These are phyloP conservation scores for Gambelia wislizenii DNA, from an alignment of 2,797 vertebrate genomes.

Conservation along the genomic window DNA sequence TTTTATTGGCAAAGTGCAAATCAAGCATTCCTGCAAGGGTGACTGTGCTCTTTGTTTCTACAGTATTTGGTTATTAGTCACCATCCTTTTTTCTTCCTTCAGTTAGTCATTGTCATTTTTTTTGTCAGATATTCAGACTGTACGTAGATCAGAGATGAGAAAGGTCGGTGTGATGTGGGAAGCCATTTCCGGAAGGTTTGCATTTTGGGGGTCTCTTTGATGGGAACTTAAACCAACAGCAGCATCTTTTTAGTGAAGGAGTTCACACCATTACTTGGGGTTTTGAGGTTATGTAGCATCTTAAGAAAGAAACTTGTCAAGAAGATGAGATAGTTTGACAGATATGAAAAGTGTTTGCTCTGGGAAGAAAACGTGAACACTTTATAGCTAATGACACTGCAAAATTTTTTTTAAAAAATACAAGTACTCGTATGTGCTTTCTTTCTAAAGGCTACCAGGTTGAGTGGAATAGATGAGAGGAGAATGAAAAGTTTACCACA, in stretches of 20 bases:
- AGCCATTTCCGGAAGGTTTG: slow-evolving; percentile 62
- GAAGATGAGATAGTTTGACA: not conserved
- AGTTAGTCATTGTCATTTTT: not conserved
- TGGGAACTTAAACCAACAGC: slow-evolving; percentile 43
- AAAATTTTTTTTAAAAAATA: not conserved
- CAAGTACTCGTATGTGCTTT: not conserved
- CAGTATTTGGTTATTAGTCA: not conserved
- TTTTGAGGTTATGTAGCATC: not conserved
- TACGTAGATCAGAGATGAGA: not conserved
- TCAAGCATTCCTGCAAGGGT: not conserved
- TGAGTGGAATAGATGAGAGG: not conserved
- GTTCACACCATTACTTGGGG: not conserved
- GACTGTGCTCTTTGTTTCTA: slow-evolving; percentile 36
- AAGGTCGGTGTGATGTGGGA: not conserved
- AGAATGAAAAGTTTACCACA: not conserved
- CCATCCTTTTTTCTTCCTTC: not conserved
- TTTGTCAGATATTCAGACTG: not conserved
- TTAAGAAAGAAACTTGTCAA: not conserved
- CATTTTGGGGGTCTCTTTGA: slow-evolving; percentile 27
- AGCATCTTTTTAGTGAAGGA: not conserved
- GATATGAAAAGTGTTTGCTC: not conserved
- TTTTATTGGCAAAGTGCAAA: not conserved
- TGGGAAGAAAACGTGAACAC: not conserved
- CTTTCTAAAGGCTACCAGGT: not conserved
- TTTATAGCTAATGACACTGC: not conserved